Percentiles rank a stretch among this genome's conserved stretches.
phyloP scores from a whole-genome alignment of 2,888 invertebrate species.

The Melieria picta region DNA sequence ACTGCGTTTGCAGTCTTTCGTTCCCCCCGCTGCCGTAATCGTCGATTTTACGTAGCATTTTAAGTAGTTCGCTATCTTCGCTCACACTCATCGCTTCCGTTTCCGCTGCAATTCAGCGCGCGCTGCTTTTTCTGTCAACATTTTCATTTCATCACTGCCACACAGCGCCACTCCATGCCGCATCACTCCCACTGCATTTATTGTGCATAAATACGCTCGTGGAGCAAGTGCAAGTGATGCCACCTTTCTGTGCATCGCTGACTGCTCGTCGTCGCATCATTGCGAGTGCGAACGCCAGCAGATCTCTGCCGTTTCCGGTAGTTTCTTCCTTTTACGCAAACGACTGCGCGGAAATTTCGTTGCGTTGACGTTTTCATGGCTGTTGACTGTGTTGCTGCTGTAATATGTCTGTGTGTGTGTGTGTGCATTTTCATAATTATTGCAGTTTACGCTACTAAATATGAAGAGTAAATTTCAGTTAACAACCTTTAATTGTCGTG shows the following conservation, averaged over 20 bases:
- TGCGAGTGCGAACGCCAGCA: background rate
- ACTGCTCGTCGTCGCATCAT: conserved; percentile 4
- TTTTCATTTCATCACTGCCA: conserved; percentile 18
- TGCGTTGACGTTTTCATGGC: background rate
- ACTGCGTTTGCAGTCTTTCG: background rate
- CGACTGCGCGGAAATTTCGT: background rate
- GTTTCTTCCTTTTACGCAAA: conserved; percentile 20
- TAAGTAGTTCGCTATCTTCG: background rate
- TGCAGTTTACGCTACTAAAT: conserved; percentile 26
- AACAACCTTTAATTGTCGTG: conserved; percentile 26
- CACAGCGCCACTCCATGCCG: background rate
- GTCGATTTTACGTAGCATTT: too few species aligned
- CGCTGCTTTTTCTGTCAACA: conserved; percentile 13
- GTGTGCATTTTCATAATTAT: conserved; percentile 34
- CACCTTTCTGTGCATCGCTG: conserved; percentile 9
- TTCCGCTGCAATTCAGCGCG: conserved; percentile 25
- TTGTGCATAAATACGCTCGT: conserved; percentile 30
- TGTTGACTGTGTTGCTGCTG: too few species aligned
- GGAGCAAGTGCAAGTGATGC: conserved; percentile 36
- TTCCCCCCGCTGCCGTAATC: background rate
- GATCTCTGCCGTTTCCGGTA: conserved; percentile 17
- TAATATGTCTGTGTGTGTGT: conserved; percentile 18
- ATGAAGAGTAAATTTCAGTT: conserved; percentile 25
- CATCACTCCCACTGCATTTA: background rate
- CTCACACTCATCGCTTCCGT: conserved; percentile 27